A percentile compares a stretch with the other conserved stretches of the same genome.
Conservation (phyloP, 2,888 invertebrate species). For the Bugulina stolonifera region DNA sequence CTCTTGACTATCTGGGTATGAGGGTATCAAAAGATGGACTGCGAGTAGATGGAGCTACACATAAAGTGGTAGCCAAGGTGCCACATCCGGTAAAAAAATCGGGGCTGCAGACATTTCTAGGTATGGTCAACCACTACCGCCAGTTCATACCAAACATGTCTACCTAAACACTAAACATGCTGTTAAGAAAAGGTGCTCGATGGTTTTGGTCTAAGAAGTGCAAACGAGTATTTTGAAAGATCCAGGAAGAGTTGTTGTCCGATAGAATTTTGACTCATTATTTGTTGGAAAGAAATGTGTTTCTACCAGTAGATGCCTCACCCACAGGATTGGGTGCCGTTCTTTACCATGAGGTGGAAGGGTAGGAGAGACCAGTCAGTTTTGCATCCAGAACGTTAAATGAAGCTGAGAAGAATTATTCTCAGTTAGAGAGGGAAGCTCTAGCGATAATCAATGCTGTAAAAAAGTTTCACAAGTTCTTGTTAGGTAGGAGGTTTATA, state of each 20-base stretch:
- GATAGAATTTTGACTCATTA: no score
- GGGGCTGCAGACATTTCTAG: background rate
- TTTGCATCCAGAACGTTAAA: conserved; percentile 51
- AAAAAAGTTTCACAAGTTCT: conserved; percentile 49
- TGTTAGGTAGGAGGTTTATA: conserved; percentile 52
- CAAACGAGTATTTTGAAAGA: background rate
- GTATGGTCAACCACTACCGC: background rate
- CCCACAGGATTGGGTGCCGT: background rate
- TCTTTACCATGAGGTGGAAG: conserved; percentile 32
- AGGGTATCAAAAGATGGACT: background rate
- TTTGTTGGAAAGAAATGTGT: no score
- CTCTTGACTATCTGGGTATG: background rate
- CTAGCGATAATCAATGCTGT: conserved; percentile 49
- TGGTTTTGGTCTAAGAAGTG: background rate
- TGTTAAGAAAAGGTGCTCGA: background rate
- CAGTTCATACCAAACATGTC: background rate
- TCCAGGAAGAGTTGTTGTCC: background rate
- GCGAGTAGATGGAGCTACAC: no score
- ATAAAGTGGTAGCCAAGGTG: background rate
- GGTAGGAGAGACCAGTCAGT: conserved; percentile 48
- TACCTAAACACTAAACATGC: background rate
- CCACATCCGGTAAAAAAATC: background rate
- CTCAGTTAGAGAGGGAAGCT: conserved; percentile 49
- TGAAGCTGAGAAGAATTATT: conserved; percentile 47
- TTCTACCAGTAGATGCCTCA: no score